Evolutionary conservation across 2,797 vertebrate species (phyloP), one percentile per base, ranked within the genome.

Genomic region (Lagodon rhomboides): DNA sequence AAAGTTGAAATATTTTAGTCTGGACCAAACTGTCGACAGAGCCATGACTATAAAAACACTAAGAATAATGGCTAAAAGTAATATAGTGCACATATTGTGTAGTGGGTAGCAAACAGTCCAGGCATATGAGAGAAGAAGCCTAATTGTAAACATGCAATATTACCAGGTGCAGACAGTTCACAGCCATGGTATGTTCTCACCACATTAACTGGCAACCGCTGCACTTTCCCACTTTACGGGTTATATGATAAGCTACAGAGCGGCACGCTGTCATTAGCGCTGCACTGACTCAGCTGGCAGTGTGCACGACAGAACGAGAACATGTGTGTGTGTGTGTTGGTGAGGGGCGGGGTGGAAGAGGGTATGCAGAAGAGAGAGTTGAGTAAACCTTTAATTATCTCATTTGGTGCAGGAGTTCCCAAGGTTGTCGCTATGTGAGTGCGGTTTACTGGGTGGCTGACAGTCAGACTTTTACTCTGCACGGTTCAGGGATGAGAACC

Each of bases 311-410:
- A 65, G 58, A 58, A 60, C 50, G 71, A 47, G 20, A 49, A 63
- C 16, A 0, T 47, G 66, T 76, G 87, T 72, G 43, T n/a, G 85
- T 70, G 53, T 25, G 68, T 73, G 73, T 70, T 44, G 62, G 68
- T 11, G 44, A 44, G 58, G 47, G 66, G 46, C 58, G 50, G 20
- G 20, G 27, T 18, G 44, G 18, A 50, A 34, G n/a, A 54, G 18
- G 43, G 47, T 13, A 20, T 27, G 67, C 73, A 56, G 61, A 71
- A 62, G 76, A 77, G 70, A 71, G 81, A 68, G 81, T 25, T 41
- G 50, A 77, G 62, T 47, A 79, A 89, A 89, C 85, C 86, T 89
- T 87, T 87, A 90, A 93, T 93, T 89, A 92, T 90, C 80, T 66
- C 55, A 86, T 87, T 79, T 80, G 53, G 75, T 73, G 83, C 63